Evolutionary conservation across 1,140 invertebrate species (phyloP).

Genomic region (Patella vulgata): DNA sequence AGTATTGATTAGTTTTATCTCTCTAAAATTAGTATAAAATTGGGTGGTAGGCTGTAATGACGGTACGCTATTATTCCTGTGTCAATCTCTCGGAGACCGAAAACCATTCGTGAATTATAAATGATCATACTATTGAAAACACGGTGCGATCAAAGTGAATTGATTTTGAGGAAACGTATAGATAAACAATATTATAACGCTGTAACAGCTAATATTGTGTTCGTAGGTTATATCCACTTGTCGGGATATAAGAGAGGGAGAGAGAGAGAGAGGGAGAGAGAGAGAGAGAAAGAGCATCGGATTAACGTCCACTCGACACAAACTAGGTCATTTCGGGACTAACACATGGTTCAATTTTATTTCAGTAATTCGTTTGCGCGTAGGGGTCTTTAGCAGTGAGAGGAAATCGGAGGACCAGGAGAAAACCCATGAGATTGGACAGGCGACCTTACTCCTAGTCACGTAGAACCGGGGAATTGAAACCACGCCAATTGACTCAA

Average conservation of each 20-base stretch:
- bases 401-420: too few species aligned
- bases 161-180: background rate
- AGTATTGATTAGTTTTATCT: too few species aligned
- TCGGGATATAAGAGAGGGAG: background rate
- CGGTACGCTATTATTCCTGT: background rate
- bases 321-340: too few species aligned
- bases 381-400: too few species aligned
- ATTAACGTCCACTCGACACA: too few species aligned
- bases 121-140: background rate
- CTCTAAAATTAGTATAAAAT: too few species aligned
- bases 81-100: background rate
- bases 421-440: too few species aligned
- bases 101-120: background rate
- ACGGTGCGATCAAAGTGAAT: background rate
- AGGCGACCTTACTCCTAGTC: too few species aligned
- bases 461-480: too few species aligned
- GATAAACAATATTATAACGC: background rate
- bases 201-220: background rate
- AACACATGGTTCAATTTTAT: too few species aligned
- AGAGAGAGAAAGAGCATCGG: background rate
- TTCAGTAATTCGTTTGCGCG: too few species aligned
- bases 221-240: background rate
- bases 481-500: too few species aligned
- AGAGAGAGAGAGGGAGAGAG: constrained; percentile 1
- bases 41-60: background rate